Evolutionary conservation across 2,888 invertebrate genomes (phyloP).

Genomic region (Yponomeuta plumbellus): DNA sequence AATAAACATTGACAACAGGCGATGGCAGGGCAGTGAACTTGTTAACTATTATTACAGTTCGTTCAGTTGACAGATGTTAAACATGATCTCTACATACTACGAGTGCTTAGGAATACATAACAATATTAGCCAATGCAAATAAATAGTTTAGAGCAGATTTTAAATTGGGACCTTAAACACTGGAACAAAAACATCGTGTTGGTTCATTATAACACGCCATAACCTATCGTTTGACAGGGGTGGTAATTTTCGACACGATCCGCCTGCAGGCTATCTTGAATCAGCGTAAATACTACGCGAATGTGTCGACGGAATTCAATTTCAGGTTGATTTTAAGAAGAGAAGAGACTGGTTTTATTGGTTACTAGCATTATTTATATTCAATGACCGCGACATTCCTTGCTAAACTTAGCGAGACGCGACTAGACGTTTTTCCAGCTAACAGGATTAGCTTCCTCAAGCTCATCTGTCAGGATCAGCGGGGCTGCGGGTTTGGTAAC

Average conservation of each 20-base stretch:
- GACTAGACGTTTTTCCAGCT: neutral
- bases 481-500: neutral
- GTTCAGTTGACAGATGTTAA: conserved; percentile 7
- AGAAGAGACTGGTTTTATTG: conserved; percentile 21
- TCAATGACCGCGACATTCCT: no score
- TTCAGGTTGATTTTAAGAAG: conserved; percentile 26
- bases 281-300: conserved; percentile 17
- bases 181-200: conserved; percentile 12
- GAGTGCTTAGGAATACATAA: neutral
- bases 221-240: conserved; percentile 12
- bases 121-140: neutral
- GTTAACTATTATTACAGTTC: neutral
- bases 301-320: conserved; percentile 20
- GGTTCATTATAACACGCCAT: conserved; percentile 16
- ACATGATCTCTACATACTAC: neutral
- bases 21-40: conserved; percentile 11
- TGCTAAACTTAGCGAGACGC: no score
- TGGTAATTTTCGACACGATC: conserved; percentile 35
- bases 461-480: neutral
- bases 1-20: neutral
- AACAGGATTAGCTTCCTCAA: neutral
- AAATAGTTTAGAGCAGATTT: neutral
- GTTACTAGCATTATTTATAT: conserved; percentile 16
- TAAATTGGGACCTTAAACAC: neutral
- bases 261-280: conserved; percentile 27